phyloP scores from a whole-genome alignment of 1,140 invertebrate genomes.

The Potamilus streckersoni region DNA sequence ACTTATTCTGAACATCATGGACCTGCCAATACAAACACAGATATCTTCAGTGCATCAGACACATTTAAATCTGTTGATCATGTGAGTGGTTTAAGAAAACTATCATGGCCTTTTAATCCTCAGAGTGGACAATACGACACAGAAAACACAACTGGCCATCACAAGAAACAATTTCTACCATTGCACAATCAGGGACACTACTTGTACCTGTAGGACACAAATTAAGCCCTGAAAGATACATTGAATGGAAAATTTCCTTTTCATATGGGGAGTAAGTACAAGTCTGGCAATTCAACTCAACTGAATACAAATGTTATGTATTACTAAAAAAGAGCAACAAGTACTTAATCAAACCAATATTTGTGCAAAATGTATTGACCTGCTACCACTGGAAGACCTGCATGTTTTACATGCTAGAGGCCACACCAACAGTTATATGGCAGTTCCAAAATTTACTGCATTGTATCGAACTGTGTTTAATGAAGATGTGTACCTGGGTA shows the following conservation, averaged over 20 bases:
- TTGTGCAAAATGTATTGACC: not conserved
- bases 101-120: too few relatives aligned
- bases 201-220: constrained; percentile 6
- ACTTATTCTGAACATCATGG: too few relatives aligned
- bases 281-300: constrained; percentile 1
- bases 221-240: not conserved
- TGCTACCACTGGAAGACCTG: constrained; percentile 5
- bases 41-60: too few relatives aligned
- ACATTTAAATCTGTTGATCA: too few relatives aligned
- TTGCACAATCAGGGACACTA: not conserved
- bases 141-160: too few relatives aligned
- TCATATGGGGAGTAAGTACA: constrained; percentile 12
- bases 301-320: constrained; percentile 18
- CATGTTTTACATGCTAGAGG: constrained; percentile 13
- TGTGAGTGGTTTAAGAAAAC: too few relatives aligned
- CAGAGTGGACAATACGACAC: too few relatives aligned
- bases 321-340: constrained; percentile 10
- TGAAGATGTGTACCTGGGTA: not conserved
- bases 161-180: not conserved
- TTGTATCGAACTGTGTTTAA: constrained; percentile 3
- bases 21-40: too few relatives aligned
- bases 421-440: not conserved
- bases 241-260: constrained; percentile 16
- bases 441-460: constrained; percentile 2
- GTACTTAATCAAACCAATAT: not conserved